Base-by-base conservation (phyloP, 2,113 vertebrate species). In the Hippocampus guttulatus region DNA sequence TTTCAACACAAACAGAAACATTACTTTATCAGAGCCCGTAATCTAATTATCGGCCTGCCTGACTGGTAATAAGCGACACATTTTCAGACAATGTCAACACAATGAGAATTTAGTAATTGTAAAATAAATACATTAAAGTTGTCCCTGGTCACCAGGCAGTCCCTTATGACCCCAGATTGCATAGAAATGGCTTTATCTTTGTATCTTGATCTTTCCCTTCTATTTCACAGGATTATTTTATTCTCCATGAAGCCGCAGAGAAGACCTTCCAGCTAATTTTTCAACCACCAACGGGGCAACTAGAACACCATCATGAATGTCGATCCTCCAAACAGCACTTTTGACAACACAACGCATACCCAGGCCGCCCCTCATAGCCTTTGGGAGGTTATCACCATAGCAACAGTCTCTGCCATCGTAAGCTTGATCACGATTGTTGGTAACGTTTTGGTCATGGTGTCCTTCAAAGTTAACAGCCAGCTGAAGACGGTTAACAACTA, bases 401-500 rank as follows among this genome's bases (percentile, higher is more conserved):
- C 95, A 2, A 94, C 92, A 0, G 95, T 97, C 75, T 96, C 95
- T 0, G 96, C 95, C 30, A 91, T 96, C 41, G 95, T 97, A 71
- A 99, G 97, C 87, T 89, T 98, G 75, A 92, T 96, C 81, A 99
- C 97, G 27, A 90, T 97, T 18, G 94, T 97, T 70, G 97, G 97
- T 49, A 99, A 99, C n/a, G 91, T 98, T 79, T 90, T 99, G 77
- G 97, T 99, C 62, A 91, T 99, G 93, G 89, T 98, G 78, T 98
- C 97, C 63, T 99, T 98, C 84, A 96, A 98, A 85, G 96, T 99
- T 64, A 99, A 99, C 88, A 98, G 96, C 82, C 97, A 98, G 82
- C 93, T 99, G 58, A 98, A 98, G 92, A 99, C 97, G 1, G 97
- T 99, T 0, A 99, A 97, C 90, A 99, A 99, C 88, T 99, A 98